Base-by-base conservation (phyloP, 1,140 invertebrate species). In the Tetramorium parvispinum region DNA sequence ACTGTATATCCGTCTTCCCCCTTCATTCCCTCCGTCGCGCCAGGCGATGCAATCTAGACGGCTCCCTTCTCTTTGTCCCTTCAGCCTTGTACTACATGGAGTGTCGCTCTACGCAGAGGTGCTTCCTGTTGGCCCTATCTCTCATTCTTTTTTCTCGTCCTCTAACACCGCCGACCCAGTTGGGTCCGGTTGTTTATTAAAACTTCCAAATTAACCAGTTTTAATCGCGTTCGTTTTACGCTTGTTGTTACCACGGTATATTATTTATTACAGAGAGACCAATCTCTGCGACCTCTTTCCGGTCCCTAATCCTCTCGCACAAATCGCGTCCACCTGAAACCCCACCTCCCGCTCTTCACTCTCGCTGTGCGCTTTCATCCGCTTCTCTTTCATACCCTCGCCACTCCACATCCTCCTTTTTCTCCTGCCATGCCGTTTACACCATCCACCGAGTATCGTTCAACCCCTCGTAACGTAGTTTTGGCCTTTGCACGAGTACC, bases 151-250 rank as follows among this genome's bases (percentile, higher is more conserved):
- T 40, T 37, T 53, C 63, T 37, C 71, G 43, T 37, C 78, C 16
- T 16, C 46, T 21, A 11, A 49, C 43, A n/a, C 18, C 65, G 51
- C 1, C 71, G 49, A 66, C 53, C 81, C 57, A 63, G 43, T 83
- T 79, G 70, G 70, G n/a, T n/a, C 24, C 70, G 75, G 73, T 92
- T 92, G 89, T 92, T 92, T 94, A 93, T 94, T 93, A 93, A 92
- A 94, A 92, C 91, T 92, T 93, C 78, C 73, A 91, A 91, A 92
- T 93, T 93, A 93, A 92, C 93, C 90, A 76, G 88, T 75, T 89
- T 91, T 88, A 87, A 76, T 78, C 88, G 49, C 32, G 53, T 75
- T 85, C 49, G 65, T 87, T 85, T 89, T 85, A 53, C 46, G 77
- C 65, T 85, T 88, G 90, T 85, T 78, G 73, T 81, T 79, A 49